Evolutionary conservation across 2,113 vertebrate species (phyloP).

Genomic region (Lanius ludovicianus): DNA sequence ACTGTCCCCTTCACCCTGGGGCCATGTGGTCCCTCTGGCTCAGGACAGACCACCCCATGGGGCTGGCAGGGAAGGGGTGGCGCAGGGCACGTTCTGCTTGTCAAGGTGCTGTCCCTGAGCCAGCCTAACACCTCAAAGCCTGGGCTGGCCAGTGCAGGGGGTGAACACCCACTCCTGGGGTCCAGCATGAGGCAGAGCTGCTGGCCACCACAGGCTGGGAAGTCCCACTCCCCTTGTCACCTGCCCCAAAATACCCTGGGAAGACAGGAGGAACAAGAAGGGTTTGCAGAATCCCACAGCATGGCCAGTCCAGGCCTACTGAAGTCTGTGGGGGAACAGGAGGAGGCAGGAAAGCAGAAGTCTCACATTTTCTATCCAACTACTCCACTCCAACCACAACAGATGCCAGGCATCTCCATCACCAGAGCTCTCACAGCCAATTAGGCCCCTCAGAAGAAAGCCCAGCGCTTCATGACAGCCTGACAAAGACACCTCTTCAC

Average conservation of each 20-base stretch:
- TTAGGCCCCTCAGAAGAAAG: not conserved
- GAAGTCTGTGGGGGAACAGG: too few species aligned
- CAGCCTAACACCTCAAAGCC: not conserved
- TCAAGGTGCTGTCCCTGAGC: not conserved
- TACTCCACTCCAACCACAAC: rapidly evolving
- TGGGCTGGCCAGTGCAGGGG: not conserved
- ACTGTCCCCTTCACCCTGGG: not conserved
- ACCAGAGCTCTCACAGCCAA: not conserved
- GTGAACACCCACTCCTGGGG: not conserved
- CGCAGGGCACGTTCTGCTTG: rapidly evolving
- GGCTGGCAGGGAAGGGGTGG: not conserved
- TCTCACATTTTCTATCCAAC: not conserved
- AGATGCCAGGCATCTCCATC: not conserved
- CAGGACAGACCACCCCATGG: rapidly evolving
- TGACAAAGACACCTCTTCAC: not conserved
- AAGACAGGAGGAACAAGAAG: not conserved
- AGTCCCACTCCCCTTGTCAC: not conserved
- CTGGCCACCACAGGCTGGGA: rapidly evolving
- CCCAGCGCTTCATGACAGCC: not conserved
- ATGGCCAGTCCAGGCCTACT: rapidly evolving
- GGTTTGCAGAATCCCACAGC: not conserved
- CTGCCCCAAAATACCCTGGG: not conserved
- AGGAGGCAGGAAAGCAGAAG: not conserved
- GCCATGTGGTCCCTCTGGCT: not conserved
- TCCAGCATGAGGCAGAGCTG: not conserved